Evolutionary conservation across 1,140 invertebrate species (phyloP).

Genomic region (Habropoda laboriosa): DNA sequence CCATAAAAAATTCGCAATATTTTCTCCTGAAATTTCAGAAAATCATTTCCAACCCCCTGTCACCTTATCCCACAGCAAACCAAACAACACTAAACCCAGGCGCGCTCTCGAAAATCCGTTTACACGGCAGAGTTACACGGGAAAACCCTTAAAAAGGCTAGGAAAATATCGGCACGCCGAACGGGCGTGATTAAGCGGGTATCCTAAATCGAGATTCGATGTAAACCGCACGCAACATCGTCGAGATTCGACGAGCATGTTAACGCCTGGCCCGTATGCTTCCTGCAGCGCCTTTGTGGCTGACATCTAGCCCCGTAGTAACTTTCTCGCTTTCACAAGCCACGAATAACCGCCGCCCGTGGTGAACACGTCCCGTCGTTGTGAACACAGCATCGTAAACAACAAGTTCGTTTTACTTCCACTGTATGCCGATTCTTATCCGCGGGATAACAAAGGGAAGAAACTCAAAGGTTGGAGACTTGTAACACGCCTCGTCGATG

Average conservation of each 20-base stretch:
- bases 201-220: slow-evolving; percentile 18
- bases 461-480: too few species aligned
- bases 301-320: slow-evolving; percentile 11
- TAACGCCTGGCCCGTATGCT: background rate
- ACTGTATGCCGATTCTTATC: background rate
- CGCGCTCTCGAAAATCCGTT: too few species aligned
- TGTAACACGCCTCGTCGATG: slow-evolving; percentile 15
- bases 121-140: too few species aligned
- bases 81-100: too few species aligned
- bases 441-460: background rate
- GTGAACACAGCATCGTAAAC: slow-evolving; percentile 25
- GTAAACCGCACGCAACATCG: background rate
- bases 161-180: background rate
- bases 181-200: background rate
- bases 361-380: slow-evolving; percentile 26
- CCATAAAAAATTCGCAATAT: too few species aligned
- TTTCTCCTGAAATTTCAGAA: too few species aligned
- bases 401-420: slow-evolving; percentile 22
- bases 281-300: background rate
- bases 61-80: too few species aligned
- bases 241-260: background rate
- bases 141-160: background rate
- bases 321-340: slow-evolving; percentile 8
- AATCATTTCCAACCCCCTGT: too few species aligned
- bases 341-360: slow-evolving; percentile 34